phyloP scores from a whole-genome alignment of 2,113 vertebrate genomes.

The Pipra filicauda region DNA sequence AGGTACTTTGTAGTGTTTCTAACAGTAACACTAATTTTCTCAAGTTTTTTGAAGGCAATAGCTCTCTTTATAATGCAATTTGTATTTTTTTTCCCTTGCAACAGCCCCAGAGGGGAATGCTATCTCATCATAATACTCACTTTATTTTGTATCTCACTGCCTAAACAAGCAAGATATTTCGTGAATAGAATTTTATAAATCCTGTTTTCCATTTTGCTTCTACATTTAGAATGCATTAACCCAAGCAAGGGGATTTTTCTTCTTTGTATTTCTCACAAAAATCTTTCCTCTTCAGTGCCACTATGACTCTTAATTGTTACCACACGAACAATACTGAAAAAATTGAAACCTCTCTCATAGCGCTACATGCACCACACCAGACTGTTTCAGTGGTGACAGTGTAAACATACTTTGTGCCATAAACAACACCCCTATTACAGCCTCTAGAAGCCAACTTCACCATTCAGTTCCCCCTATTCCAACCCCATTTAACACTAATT shows the following conservation, averaged over 20 bases:
- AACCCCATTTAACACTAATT: not conserved
- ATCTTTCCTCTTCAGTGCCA: not conserved
- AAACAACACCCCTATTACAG: not conserved
- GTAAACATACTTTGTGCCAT: not conserved
- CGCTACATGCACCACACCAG: not conserved
- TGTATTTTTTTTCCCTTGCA: not conserved
- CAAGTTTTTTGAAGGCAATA: slow-evolving; percentile 9
- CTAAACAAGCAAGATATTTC: slow-evolving; percentile 11
- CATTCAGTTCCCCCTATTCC: not conserved
- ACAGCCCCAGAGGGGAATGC: not conserved
- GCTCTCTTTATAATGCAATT: not conserved
- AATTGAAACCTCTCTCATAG: not conserved
- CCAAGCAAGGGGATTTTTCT: not conserved
- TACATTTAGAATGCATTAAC: not conserved
- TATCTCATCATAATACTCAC: slow-evolving; percentile 15
- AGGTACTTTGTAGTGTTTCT: not conserved
- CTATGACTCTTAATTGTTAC: not conserved
- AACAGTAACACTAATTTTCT: not conserved
- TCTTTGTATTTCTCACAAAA: not conserved
- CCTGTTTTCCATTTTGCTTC: not conserved
- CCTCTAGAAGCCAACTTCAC: not conserved
- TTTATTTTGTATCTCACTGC: slow-evolving; percentile 20
- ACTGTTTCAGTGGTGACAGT: not conserved
- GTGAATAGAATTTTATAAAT: not conserved
- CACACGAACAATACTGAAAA: not conserved